Evolutionary conservation across 2,797 vertebrate genomes (phyloP).

Genomic region (Tolypeutes matacus): DNA sequence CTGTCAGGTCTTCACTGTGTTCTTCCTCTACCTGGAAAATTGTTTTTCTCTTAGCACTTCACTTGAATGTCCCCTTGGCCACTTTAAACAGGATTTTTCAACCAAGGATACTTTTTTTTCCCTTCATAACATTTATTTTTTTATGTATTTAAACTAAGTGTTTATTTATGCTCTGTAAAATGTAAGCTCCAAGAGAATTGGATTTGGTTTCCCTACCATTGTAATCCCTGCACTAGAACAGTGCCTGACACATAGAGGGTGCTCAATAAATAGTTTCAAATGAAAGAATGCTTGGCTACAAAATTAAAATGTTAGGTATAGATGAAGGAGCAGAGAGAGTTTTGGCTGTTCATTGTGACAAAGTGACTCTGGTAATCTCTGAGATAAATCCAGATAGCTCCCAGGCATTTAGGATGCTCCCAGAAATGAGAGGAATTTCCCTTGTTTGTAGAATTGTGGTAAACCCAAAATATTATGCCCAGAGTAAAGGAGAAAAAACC

Average conservation of each 20-base stretch:
- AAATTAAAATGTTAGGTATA: neutral
- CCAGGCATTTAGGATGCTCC: neutral
- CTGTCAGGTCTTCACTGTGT: neutral
- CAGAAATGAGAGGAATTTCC: neutral
- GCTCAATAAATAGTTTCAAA: neutral
- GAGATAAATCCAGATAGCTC: neutral
- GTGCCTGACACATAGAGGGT: neutral
- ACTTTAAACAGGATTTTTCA: neutral
- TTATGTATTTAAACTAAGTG: neutral
- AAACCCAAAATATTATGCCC: neutral
- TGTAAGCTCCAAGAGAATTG: neutral
- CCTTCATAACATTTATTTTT: neutral
- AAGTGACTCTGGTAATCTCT: neutral
- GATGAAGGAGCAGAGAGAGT: neutral
- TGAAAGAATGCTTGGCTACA: neutral
- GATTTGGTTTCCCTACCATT: neutral
- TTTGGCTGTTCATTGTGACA: neutral
- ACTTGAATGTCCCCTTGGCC: neutral
- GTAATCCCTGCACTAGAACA: neutral
- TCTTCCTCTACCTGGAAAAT: neutral
- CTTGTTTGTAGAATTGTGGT: neutral
- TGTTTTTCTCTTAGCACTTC: neutral
- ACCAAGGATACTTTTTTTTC: neutral
- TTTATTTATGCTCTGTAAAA: neutral
- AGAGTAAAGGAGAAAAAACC: neutral